Conservation (phyloP, 1,140 invertebrate genomes). For the Drosophila kohkoa region DNA sequence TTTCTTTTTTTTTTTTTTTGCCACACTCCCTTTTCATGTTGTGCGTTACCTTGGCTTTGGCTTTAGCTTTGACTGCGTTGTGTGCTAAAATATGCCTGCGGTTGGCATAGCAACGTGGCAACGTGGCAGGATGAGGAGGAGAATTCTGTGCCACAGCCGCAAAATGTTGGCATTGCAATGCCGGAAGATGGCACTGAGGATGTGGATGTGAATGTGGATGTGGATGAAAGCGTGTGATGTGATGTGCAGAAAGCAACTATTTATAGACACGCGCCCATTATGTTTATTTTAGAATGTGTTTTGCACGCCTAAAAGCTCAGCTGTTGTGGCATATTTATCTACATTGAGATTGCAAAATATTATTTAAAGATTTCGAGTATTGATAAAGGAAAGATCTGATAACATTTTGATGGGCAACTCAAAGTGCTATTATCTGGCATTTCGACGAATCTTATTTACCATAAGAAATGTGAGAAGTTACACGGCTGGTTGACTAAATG, state of each 20-base stretch:
- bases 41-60: constrained; percentile 6
- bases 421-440: neutral
- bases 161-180: constrained; percentile 34
- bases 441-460: constrained; percentile 35
- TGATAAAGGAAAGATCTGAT: neutral
- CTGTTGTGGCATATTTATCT: neutral
- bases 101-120: neutral
- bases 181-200: neutral
- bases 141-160: constrained; percentile 21
- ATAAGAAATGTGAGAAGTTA: constrained; percentile 55
- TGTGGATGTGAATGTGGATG: neutral
- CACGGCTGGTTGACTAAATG: constrained; percentile 65
- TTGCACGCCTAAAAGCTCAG: neutral
- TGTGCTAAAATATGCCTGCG: constrained; percentile 23
- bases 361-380: neutral
- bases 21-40: neutral
- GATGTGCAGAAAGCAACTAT: constrained; percentile 35
- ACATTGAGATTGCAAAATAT: constrained; percentile 3
- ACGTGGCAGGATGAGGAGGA: neutral
- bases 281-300: constrained; percentile 11
- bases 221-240: neutral
- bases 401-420: neutral
- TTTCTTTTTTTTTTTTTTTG: too few species aligned
- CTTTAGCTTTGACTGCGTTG: constrained; percentile 9
- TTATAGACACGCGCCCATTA: constrained; percentile 36